Evolutionary conservation across 2,888 invertebrate genomes (phyloP), one percentile per base, ranked within the genome.

Genomic region (Heliconius hortense): DNA sequence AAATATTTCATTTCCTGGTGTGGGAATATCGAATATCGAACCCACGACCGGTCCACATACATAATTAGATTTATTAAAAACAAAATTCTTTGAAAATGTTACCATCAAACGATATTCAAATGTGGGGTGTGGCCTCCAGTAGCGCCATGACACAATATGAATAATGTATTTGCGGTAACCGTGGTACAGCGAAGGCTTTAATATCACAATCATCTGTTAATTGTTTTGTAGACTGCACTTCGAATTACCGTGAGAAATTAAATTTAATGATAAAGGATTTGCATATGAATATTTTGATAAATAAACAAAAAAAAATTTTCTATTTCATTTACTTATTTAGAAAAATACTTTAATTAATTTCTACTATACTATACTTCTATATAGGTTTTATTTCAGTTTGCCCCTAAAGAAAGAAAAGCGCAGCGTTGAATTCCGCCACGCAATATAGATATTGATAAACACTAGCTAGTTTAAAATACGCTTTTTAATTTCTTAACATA

Each of bases 81-180:
- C 11, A 35, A 35, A 35, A 39, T 39, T 39, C 39, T 39, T 13
- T 39, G n/a, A 39, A 39, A 66, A 66, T 35, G n/a, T 66, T 43
- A 26, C 18, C 18, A 43, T 18, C 26, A 43, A 48, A 26, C 43
- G 24, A 18, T 43, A 43, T 26, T 43, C 11, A 56, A 56, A 56
- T 21, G 53, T 31, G 0, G 4, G 10, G 53, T 4, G 28, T 2
- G 53, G 10, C 53, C 35, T 62, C 24, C 62, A 62, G 35, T 48
- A 35, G 62, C 59, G 28, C n/a, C 26, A 70, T 72, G 31, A 69
- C 62, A 69, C 69, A 26, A 24, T 53, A 70, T 74, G 63, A 74
- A 74, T 74, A 63, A 63, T 62, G 43, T 72, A 74, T 74, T 70
- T 74, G 70, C 63, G 69, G 74, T 74, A 53, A 48, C 24, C 63